Percentiles rank a stretch among this genome's conserved stretches.
Evolutionary conservation across 2,888 invertebrate species (phyloP).

Genomic region (Patella caerulea): DNA sequence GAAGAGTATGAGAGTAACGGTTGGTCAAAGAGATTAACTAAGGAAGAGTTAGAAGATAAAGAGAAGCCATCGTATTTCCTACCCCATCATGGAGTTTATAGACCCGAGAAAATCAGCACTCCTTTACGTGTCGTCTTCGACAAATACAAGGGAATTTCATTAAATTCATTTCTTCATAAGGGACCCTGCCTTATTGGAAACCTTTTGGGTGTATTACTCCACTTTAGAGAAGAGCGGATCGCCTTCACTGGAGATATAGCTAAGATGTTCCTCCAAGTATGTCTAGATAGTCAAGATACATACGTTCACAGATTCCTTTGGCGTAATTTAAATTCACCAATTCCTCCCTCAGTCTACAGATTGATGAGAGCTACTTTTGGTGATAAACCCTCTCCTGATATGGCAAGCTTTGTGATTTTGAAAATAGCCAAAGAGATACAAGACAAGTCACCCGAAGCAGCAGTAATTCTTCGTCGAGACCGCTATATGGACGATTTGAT

Average conservation of each 20-base stretch:
- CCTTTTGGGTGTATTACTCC: constrained; percentile 18
- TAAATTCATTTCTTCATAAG: constrained; percentile 23
- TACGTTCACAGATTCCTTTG: constrained; percentile 25
- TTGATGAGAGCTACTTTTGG: too few relatives aligned
- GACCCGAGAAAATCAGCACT: constrained; percentile 16
- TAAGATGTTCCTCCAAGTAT: constrained; percentile 11
- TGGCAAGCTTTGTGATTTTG: constrained; percentile 25
- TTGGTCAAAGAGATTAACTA: constrained; percentile 15
- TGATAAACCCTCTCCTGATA: constrained; percentile 27
- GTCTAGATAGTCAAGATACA: constrained; percentile 1
- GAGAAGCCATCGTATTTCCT: constrained; percentile 18
- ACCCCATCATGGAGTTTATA: constrained; percentile 22
- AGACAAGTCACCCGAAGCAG: constrained; percentile 14
- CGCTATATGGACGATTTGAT: constrained; percentile 27
- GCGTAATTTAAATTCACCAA: constrained; percentile 18
- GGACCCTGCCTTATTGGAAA: constrained; percentile 23
- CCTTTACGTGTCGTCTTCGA: constrained; percentile 28
- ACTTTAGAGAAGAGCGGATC: constrained; percentile 14
- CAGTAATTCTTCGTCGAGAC: constrained; percentile 21
- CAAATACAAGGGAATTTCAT: background rate
- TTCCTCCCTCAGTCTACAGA: too few relatives aligned
- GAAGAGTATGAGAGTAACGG: constrained; percentile 21
- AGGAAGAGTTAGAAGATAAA: background rate
- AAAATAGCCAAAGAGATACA: constrained; percentile 18
- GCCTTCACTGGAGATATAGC: constrained; percentile 25